A percentile compares a stretch with the other conserved stretches of the same genome.
Evolutionary conservation across 2,888 invertebrate genomes (phyloP).

Genomic region (Drosophila lutescens): DNA sequence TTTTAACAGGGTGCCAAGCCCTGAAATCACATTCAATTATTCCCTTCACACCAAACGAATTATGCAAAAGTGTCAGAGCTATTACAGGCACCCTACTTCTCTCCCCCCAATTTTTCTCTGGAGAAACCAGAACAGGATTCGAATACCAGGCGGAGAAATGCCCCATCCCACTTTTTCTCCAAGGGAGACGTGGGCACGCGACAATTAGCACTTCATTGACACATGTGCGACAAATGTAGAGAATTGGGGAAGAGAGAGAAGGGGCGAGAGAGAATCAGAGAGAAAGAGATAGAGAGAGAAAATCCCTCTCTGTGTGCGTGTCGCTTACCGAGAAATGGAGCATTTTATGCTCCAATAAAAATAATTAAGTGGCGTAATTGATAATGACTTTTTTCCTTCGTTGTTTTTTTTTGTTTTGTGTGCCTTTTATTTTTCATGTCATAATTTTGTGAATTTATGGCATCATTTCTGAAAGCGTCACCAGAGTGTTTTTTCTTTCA

Average conservation of each 20-base stretch:
- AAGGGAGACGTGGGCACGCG: conserved; percentile 67
- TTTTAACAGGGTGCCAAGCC: conserved; percentile 34
- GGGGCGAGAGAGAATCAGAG: background rate
- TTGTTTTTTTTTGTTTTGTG: conserved; percentile 22
- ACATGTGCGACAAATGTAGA: conserved; percentile 59
- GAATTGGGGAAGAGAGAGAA: conserved; percentile 13
- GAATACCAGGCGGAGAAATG: conserved; percentile 31
- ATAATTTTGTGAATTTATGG: conserved; percentile 54
- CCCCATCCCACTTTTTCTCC: conserved; percentile 29
- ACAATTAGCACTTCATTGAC: conserved; percentile 79
- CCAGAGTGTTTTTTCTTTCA: conserved; percentile 16
- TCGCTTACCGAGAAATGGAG: conserved; percentile 68
- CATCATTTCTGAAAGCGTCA: conserved; percentile 40
- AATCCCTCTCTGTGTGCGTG: conserved; percentile 13
- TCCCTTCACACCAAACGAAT: conserved; percentile 36
- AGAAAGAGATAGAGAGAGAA: background rate
- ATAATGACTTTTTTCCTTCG: conserved; percentile 65
- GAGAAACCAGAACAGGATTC: conserved; percentile 16
- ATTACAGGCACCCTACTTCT: conserved; percentile 25
- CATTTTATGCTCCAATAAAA: conserved; percentile 80
- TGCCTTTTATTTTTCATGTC: conserved; percentile 40
- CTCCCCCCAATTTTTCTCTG: conserved; percentile 9
- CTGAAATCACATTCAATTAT: conserved; percentile 22
- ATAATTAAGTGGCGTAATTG: conserved; percentile 80
- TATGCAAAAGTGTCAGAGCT: conserved; percentile 35